Evolutionary conservation across 2,113 vertebrate species (phyloP).

Genomic region (Ptilorrhoa leucosticta): DNA sequence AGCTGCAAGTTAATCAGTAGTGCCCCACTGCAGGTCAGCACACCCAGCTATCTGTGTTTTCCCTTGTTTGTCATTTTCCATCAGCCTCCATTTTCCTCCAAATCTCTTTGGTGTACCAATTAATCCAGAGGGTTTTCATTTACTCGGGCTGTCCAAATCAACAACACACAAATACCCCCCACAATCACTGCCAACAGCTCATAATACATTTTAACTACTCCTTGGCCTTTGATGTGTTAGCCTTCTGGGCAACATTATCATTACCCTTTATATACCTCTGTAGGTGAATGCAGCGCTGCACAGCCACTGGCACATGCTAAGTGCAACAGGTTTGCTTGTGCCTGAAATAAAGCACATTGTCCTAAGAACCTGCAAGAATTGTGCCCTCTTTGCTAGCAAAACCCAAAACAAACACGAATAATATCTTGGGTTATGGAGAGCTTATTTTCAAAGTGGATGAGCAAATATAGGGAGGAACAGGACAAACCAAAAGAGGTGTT

Average conservation of each 20-base stretch:
- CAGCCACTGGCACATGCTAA: not conserved
- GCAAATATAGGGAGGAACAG: not conserved
- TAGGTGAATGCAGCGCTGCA: not conserved
- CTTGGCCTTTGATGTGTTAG: conserved; percentile 51
- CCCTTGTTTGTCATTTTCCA: conserved; percentile 1
- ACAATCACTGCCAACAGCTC: conserved; percentile 65
- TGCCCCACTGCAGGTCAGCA: not conserved
- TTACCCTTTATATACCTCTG: conserved; percentile 34
- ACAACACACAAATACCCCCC: conserved; percentile 21
- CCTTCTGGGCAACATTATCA: conserved; percentile 66
- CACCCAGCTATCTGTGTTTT: not conserved
- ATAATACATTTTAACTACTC: conserved; percentile 64
- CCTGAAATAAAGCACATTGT: not conserved
- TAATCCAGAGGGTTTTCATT: conserved; percentile 62
- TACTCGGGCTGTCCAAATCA: not conserved
- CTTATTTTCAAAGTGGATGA: not conserved
- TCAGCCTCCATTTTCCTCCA: conserved; percentile 3
- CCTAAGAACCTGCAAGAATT: not conserved
- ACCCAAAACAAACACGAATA: not conserved
- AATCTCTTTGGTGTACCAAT: conserved; percentile 19
- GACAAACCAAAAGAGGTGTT: not conserved
- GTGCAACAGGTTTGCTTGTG: not conserved
- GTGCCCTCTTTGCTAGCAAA: not conserved
- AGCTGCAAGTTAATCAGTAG: not conserved
- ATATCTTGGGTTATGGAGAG: not conserved